Conservation (phyloP, 2,888 invertebrate species). For the Seira musarum region DNA sequence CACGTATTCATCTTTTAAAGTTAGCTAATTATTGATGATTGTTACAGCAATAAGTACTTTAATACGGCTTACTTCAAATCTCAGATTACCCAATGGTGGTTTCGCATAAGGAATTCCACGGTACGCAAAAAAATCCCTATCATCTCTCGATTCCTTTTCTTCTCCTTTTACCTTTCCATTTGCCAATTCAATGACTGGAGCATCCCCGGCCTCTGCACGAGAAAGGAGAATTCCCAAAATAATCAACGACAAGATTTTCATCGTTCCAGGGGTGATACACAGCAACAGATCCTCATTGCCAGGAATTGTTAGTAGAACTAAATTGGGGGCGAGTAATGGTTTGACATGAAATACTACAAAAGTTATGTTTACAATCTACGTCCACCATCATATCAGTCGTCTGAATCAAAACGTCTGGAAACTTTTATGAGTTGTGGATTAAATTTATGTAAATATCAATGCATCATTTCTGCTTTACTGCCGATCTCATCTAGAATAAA, state of each 20-base stretch:
- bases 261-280: background rate
- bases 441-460: no score
- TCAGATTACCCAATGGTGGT: slow-evolving; percentile 37
- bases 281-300: background rate
- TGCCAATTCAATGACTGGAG: slow-evolving; percentile 52
- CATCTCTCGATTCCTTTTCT: slow-evolving; percentile 62
- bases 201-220: slow-evolving; percentile 22
- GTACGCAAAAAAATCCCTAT: slow-evolving; percentile 61
- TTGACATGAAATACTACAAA: no score
- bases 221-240: background rate
- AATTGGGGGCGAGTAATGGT: no score
- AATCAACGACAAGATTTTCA: slow-evolving; percentile 1
- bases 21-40: background rate
- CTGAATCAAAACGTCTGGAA: no score
- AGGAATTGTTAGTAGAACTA: no score
- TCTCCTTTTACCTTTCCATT: slow-evolving; percentile 62
- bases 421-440: no score
- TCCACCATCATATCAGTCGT: no score
- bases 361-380: no score
- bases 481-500: no score
- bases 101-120: slow-evolving; percentile 63
- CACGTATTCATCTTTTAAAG: background rate
- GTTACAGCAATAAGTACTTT: slow-evolving; percentile 2
- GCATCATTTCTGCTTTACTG: no score
- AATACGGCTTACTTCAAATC: slow-evolving; percentile 48